Evolutionary conservation across 2,113 vertebrate genomes (phyloP).

Genomic region (Corythoichthys haematopterus): DNA sequence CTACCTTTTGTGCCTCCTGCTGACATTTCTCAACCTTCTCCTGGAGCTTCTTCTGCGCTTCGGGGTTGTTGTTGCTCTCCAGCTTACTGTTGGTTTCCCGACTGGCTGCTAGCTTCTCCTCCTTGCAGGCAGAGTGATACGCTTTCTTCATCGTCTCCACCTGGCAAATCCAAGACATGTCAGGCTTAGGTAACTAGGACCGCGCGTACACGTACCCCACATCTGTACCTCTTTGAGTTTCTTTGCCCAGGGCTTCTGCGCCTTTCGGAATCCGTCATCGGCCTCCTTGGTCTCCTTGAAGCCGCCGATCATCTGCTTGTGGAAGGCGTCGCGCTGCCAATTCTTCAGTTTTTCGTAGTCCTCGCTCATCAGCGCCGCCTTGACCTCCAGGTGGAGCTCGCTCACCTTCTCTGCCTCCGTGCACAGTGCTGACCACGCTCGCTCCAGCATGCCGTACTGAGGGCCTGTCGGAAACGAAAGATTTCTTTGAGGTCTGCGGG

Average conservation of each 20-base stretch:
- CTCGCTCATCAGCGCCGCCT: constrained; percentile 85
- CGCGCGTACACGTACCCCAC: too few relatives aligned
- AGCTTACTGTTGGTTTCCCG: constrained; percentile 88
- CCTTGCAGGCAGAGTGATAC: constrained; percentile 90
- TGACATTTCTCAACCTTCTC: constrained; percentile 97
- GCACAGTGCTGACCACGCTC: constrained; percentile 88
- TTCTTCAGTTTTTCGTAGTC: constrained; percentile 98
- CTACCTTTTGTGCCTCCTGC: constrained; percentile 91
- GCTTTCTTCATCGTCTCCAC: constrained; percentile 88
- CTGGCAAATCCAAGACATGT: constrained; percentile 53
- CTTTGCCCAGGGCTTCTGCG: constrained; percentile 99
- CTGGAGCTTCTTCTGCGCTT: constrained; percentile 92
- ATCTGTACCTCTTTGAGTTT: constrained; percentile 89
- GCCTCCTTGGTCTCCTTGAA: constrained; percentile 98
- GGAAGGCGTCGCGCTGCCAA: constrained; percentile 96
- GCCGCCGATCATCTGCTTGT: constrained; percentile 98
- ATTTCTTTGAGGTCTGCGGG: not conserved
- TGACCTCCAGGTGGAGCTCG: constrained; percentile 94
- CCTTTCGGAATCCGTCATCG: constrained; percentile 94
- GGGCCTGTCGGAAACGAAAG: constrained; percentile 73
- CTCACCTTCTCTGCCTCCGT: constrained; percentile 93
- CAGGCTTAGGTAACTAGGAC: not conserved
- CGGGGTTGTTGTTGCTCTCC: constrained; percentile 87
- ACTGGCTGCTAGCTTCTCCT: constrained; percentile 89
- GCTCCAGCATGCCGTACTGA: constrained; percentile 92